phyloP scores from a whole-genome alignment of 2,797 vertebrate genomes.

The Artibeus lituratus region DNA sequence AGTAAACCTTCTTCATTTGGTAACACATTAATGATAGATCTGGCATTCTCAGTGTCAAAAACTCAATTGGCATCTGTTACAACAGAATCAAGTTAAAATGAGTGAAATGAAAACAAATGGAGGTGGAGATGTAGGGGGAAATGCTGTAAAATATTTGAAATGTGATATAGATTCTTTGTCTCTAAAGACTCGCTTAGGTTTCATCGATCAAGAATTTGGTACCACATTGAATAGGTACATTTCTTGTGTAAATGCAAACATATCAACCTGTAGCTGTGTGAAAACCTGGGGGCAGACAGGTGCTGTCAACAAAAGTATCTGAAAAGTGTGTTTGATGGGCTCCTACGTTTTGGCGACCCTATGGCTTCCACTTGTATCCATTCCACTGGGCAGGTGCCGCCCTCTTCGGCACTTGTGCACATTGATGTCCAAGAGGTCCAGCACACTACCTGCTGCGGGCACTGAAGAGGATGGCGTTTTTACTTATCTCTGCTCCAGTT shows the following conservation, averaged over 20 bases:
- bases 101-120: slow-evolving; percentile 43
- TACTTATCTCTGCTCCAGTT: background rate
- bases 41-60: slow-evolving; percentile 47
- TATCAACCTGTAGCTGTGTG: background rate
- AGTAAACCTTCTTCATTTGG: slow-evolving; percentile 58
- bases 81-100: slow-evolving; percentile 53
- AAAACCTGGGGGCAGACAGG: background rate
- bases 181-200: background rate
- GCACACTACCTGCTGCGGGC: too few species aligned
- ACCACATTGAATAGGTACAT: background rate
- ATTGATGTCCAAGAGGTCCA: background rate
- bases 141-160: slow-evolving; percentile 5
- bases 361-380: background rate
- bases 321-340: background rate
- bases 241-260: background rate
- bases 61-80: slow-evolving; percentile 70
- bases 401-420: background rate
- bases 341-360: background rate
- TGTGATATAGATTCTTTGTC: background rate
- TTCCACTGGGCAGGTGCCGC: background rate
- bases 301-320: background rate
- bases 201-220: background rate
- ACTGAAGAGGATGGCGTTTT: background rate
- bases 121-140: background rate
- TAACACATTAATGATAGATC: slow-evolving; percentile 41